Evolutionary conservation across 2,888 invertebrate genomes (phyloP).

Genomic region (Malthinus seriepunctatus): DNA sequence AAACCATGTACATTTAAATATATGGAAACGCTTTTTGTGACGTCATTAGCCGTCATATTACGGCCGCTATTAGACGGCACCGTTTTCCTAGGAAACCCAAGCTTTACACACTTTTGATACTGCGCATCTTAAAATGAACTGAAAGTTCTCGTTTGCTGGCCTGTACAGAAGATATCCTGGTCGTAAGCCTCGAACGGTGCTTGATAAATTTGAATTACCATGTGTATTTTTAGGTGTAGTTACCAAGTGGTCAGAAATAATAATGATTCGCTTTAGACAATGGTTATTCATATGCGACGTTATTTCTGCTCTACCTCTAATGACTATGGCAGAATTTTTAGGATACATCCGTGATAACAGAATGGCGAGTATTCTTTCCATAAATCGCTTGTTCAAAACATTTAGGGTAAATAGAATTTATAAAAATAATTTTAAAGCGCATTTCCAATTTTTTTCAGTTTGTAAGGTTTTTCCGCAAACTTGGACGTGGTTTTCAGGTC

Average conservation of each 20-base stretch:
- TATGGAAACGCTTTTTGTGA: too few relatives aligned
- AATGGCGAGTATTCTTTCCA: background rate
- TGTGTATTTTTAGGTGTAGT: constrained; percentile 27
- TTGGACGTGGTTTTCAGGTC: constrained; percentile 34
- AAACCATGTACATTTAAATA: too few relatives aligned
- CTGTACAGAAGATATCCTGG: too few relatives aligned
- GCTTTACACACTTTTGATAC: too few relatives aligned
- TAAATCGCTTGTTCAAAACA: constrained; percentile 28
- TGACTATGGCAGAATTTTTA: constrained; percentile 5
- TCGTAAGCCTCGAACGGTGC: too few relatives aligned
- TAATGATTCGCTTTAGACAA: constrained; percentile 25
- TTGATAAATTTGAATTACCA: too few relatives aligned
- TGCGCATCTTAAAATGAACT: too few relatives aligned
- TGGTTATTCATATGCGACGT: constrained; percentile 30
- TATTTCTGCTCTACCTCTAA: constrained; percentile 29
- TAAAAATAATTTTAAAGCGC: too few relatives aligned
- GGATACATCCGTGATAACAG: background rate
- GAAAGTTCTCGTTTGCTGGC: too few relatives aligned
- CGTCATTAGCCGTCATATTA: too few relatives aligned
- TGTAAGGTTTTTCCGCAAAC: constrained; percentile 26
- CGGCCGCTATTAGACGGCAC: too few relatives aligned
- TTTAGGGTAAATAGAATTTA: background rate
- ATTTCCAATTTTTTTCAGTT: constrained; percentile 26
- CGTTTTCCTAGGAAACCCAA: too few relatives aligned
- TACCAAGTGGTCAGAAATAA: constrained; percentile 27